phyloP scores from a whole-genome alignment of 2,888 invertebrate genomes.

The Drosophila merina region DNA sequence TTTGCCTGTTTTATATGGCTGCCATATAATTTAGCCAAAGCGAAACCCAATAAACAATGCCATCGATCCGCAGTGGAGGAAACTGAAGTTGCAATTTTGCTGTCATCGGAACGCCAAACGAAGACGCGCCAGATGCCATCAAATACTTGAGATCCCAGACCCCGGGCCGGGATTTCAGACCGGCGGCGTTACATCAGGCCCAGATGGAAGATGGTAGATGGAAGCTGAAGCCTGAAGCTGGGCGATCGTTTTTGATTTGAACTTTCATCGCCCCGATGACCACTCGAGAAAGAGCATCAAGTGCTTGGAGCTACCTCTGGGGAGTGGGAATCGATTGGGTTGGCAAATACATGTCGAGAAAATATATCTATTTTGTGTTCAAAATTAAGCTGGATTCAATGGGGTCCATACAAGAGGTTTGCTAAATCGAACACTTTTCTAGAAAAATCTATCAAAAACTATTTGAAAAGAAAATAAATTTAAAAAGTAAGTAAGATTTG shows the following conservation, averaged over 20 bases:
- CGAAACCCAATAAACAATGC: conserved; percentile 72
- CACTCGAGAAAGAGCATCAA: conserved; percentile 59
- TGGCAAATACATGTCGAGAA: not conserved
- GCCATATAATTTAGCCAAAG: conserved; percentile 72
- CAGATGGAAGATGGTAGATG: conserved; percentile 25
- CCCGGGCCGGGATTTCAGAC: not conserved
- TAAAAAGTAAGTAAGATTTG: conserved; percentile 1
- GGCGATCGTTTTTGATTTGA: conserved; percentile 56
- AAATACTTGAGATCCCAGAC: conserved; percentile 60
- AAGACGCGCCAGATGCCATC: conserved; percentile 71
- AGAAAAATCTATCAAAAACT: too few species aligned
- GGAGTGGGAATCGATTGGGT: conserved; percentile 15
- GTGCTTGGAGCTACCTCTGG: conserved; percentile 43
- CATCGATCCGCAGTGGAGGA: conserved; percentile 43
- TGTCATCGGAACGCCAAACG: conserved; percentile 65
- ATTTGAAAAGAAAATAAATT: too few species aligned
- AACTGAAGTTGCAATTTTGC: conserved; percentile 77
- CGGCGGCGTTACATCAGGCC: conserved; percentile 42
- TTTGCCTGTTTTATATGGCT: conserved; percentile 26
- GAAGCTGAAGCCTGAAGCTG: conserved; percentile 24
- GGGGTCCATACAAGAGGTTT: too few species aligned
- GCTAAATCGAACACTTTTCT: too few species aligned
- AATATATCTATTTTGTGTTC: not conserved
- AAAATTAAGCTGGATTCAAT: too few species aligned
- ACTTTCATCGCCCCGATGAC: conserved; percentile 64